Conservation (phyloP, 2,113 vertebrate genomes). For the Xerus inauris region DNA sequence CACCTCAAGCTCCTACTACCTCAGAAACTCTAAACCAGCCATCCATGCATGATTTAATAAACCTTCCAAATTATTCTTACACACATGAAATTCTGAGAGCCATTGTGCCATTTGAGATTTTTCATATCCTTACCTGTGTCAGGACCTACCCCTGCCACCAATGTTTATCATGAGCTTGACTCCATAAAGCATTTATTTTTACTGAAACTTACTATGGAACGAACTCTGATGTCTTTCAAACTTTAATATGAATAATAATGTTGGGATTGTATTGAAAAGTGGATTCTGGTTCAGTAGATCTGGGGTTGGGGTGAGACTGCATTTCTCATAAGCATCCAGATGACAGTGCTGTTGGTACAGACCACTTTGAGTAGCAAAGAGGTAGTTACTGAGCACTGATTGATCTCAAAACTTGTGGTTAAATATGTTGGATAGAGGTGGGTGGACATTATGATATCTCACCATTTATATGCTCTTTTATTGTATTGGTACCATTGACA, state of each 20-base stretch:
- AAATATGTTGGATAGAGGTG: neutral
- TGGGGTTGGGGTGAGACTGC: neutral
- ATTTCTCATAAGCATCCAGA: neutral
- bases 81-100: neutral
- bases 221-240: neutral
- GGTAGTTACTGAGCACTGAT: neutral
- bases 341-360: neutral
- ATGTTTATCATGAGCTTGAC: neutral
- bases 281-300: neutral
- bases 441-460: neutral
- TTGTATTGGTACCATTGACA: neutral
- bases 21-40: neutral
- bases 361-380: neutral
- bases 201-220: neutral
- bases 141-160: neutral
- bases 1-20: neutral
- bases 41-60: neutral
- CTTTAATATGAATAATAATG: neutral
- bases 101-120: neutral
- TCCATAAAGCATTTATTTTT: neutral
- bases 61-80: neutral
- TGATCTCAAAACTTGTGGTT: neutral
- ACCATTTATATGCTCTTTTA: neutral
- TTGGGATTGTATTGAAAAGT: neutral
- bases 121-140: rapidly evolving